These are phyloP conservation scores for Drosophila ohnishii DNA, from an alignment of 1,140 invertebrate species.

Conservation along the genomic window DNA sequence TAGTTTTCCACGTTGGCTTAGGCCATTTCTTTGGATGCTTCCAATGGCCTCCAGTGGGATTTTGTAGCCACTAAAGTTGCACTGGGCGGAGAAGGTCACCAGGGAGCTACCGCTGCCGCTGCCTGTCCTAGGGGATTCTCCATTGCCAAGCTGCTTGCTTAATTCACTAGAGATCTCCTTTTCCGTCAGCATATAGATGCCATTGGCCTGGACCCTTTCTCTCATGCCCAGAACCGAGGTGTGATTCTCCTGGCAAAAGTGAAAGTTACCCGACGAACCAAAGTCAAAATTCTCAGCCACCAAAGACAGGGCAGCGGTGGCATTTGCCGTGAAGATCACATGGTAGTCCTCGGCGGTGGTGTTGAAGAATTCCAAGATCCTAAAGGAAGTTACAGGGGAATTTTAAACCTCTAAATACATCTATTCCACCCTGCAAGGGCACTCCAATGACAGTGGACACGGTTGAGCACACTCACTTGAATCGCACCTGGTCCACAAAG, in stretches of 20 bases:
- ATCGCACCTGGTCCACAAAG: constrained; percentile 91
- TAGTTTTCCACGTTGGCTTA: constrained; percentile 82
- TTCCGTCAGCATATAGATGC: constrained; percentile 84
- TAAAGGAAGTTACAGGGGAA: constrained; percentile 76
- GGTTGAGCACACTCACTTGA: constrained; percentile 85
- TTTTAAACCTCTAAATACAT: background rate
- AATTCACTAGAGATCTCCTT: constrained; percentile 77
- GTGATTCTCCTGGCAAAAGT: constrained; percentile 95
- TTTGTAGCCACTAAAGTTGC: constrained; percentile 97
- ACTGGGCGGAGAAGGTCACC: constrained; percentile 95
- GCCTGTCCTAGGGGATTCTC: background rate
- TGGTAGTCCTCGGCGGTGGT: constrained; percentile 91
- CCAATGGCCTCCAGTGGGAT: constrained; percentile 91
- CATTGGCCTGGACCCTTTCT: constrained; percentile 85
- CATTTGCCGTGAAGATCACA: constrained; percentile 95
- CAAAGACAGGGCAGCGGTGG: constrained; percentile 92
- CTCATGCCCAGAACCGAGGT: constrained; percentile 97
- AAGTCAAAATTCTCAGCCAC: constrained; percentile 93
- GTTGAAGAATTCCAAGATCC: constrained; percentile 93
- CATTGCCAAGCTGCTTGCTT: background rate
- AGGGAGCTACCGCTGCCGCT: constrained; percentile 85
- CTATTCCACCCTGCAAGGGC: background rate
- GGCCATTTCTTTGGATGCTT: constrained; percentile 86
- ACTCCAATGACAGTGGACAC: constrained; percentile 13
- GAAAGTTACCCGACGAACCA: constrained; percentile 86